Percentiles rank a stretch among this genome's conserved stretches.
These are phyloP conservation scores for Pipistrellus pipistrellus DNA, from an alignment of 2,797 vertebrate genomes.

Conservation along the genomic window DNA sequence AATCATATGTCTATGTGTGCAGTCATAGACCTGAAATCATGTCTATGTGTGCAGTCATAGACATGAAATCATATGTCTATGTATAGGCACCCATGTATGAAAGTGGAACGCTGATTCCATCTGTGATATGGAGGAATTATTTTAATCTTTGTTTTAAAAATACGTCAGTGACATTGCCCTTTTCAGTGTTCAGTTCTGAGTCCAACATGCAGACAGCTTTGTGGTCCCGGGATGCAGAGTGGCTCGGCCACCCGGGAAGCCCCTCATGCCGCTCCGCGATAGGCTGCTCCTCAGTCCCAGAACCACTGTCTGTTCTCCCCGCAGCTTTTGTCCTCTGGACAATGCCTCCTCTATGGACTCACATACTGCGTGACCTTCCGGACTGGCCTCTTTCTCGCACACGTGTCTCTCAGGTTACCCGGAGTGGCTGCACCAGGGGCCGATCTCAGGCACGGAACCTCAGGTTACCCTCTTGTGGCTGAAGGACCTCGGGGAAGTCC, in stretches of 20 bases:
- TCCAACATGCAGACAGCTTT: background rate
- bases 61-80: background rate
- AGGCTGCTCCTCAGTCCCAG: background rate
- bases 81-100: background rate
- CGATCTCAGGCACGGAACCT: no score
- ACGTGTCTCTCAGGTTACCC: accelerated
- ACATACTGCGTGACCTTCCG: accelerated
- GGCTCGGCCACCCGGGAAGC: accelerated
- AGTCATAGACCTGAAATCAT: background rate
- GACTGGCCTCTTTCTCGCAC: background rate
- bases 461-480: accelerated
- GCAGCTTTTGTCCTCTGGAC: background rate
- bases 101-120: background rate
- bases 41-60: background rate
- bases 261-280: background rate
- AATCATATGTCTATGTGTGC: background rate
- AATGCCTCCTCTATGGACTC: accelerated
- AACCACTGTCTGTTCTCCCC: accelerated
- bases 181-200: background rate
- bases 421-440: background rate
- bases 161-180: background rate
- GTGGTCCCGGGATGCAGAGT: background rate
- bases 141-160: background rate
- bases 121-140: background rate
- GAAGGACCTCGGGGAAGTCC: background rate